A percentile compares a stretch with the other conserved stretches of the same genome.
phyloP scores from a whole-genome alignment of 2,888 invertebrate genomes.

The Tetragnatha montana region DNA sequence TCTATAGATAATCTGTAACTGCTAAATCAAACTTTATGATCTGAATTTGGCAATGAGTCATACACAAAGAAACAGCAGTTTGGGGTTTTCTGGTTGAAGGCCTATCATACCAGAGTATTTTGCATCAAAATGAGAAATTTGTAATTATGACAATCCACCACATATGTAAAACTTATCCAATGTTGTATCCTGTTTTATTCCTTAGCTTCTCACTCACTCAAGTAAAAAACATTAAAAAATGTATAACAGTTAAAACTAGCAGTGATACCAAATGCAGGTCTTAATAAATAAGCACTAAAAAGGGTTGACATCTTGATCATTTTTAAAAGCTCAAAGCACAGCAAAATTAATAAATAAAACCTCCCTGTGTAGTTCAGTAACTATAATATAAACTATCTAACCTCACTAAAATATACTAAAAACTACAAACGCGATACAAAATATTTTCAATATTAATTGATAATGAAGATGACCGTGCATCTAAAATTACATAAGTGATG shows the following conservation, averaged over 20 bases:
- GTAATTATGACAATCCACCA: not conserved
- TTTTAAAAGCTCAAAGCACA: constrained; percentile 30
- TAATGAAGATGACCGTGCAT: constrained; percentile 64
- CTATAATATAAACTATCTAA: constrained; percentile 43
- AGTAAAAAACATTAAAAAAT: not conserved
- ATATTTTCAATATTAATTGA: constrained; percentile 65
- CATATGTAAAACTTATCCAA: not conserved
- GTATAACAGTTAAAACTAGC: constrained; percentile 3
- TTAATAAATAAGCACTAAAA: constrained; percentile 23
- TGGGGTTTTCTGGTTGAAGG: too few relatives aligned
- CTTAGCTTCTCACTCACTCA: too few relatives aligned
- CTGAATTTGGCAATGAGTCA: too few relatives aligned
- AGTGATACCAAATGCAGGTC: constrained; percentile 33
- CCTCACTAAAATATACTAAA: constrained; percentile 64
- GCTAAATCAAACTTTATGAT: too few relatives aligned
- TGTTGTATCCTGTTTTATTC: not conserved
- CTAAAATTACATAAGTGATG: constrained; percentile 63
- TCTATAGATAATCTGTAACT: too few relatives aligned
- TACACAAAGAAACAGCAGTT: too few relatives aligned
- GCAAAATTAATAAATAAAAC: constrained; percentile 24
- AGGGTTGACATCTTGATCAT: not conserved
- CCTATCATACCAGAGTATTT: not conserved
- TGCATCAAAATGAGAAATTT: not conserved
- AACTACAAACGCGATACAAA: constrained; percentile 64
- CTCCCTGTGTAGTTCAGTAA: constrained; percentile 36